phyloP scores from a whole-genome alignment of 2,113 vertebrate species.

The Passerina amoena region DNA sequence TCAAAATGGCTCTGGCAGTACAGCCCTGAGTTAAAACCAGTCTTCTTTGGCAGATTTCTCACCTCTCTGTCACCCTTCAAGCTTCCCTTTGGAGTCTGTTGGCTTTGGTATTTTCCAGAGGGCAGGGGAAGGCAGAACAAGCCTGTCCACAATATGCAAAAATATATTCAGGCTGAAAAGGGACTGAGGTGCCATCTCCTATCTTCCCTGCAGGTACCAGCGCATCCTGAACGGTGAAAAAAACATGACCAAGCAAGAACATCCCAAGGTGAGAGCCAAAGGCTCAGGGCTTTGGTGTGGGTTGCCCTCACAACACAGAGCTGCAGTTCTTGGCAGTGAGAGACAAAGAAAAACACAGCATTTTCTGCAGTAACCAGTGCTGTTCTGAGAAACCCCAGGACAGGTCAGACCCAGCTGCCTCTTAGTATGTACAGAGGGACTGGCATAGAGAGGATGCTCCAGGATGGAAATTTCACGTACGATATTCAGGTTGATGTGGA shows the following conservation, averaged over 20 bases:
- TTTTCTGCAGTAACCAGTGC: background rate
- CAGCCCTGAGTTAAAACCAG: background rate
- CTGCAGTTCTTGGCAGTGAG: background rate
- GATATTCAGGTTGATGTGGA: background rate
- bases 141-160: background rate
- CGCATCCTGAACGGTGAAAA: conserved; percentile 65
- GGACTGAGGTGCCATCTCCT: background rate
- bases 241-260: conserved; percentile 18
- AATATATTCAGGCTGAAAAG: background rate
- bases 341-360: background rate
- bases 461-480: background rate
- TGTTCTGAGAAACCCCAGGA: background rate
- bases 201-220: conserved; percentile 78
- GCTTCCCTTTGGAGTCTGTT: background rate
- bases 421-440: background rate
- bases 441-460: background rate
- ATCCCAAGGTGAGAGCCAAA: conserved; percentile 69
- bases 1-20: background rate
- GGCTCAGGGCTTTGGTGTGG: background rate
- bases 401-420: background rate
- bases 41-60: background rate
- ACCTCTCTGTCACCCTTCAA: background rate
- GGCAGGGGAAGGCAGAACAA: background rate
- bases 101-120: background rate
- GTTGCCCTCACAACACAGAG: background rate